phyloP scores from a whole-genome alignment of 2,888 invertebrate genomes.

The Drosophila histrio region DNA sequence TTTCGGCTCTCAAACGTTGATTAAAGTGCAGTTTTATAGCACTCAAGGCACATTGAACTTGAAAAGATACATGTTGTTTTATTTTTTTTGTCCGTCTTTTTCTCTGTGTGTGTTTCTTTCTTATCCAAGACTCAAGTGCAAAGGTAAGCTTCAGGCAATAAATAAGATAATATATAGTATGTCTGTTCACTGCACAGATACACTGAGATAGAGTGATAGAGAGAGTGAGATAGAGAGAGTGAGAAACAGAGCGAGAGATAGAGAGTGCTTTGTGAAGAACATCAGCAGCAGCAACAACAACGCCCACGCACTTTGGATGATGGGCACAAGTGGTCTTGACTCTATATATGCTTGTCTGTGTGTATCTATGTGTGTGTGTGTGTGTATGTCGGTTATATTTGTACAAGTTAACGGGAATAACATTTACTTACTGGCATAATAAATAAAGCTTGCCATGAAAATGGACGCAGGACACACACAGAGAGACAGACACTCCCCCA shows the following conservation, averaged over 20 bases:
- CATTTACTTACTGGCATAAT: constrained; percentile 76
- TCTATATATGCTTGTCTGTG: neutral
- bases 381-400: constrained; percentile 43
- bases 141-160: constrained; percentile 52
- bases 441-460: constrained; percentile 63
- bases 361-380: constrained; percentile 12
- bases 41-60: constrained; percentile 32
- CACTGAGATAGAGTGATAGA: neutral
- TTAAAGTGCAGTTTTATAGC: constrained; percentile 22
- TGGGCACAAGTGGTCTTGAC: constrained; percentile 20
- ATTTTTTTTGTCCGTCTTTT: neutral
- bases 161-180: constrained; percentile 44
- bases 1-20: constrained; percentile 20
- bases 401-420: constrained; percentile 75
- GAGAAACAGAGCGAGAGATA: neutral
- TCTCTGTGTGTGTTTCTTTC: neutral
- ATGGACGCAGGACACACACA: constrained; percentile 21
- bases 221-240: neutral
- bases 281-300: constrained; percentile 21
- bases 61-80: constrained; percentile 14
- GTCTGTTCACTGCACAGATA: constrained; percentile 7
- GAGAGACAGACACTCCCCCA: neutral
- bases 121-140: constrained; percentile 32
- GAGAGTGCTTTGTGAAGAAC: neutral
- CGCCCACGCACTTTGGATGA: constrained; percentile 46